Base-by-base conservation (phyloP, 2,797 vertebrate genomes). In the Taeniopygia guttata region DNA sequence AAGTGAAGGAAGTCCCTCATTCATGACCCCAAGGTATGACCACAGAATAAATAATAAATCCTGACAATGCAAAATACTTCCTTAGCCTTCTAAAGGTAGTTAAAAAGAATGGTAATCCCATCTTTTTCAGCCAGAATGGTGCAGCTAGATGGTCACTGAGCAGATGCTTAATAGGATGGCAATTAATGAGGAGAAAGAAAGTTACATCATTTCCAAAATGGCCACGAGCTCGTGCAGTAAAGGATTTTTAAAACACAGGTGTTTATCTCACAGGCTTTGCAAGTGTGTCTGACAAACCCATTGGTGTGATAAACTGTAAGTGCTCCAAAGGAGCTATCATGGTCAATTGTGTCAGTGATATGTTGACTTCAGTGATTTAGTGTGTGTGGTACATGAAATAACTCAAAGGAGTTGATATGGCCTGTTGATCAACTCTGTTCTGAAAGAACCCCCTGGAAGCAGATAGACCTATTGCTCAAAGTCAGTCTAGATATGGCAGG, bases 31-130 rank as follows among this genome's bases (percentile, higher is more conserved):
- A 67, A 32, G 66, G 56, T 76, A 48, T 72, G 40, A 82, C 87
- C 73, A 46, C 74, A 92, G 62, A 91, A 88, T 82, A 91, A 93
- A 92, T 67, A 93, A 87, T n/a, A 91, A 89, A 76, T 58, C 56
- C 67, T 63, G 56, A 77, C 66, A 86, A 49, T 1, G 15, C n/a
- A 69, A 78, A 91, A 55, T n/a, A 56, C 22, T 84, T 82, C 56
- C 42, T 90, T 76, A 54, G 77, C 67, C 34, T 27, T 90, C 27
- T 48, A 69, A 79, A 88, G 58, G 23, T 36, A 43, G n/a, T 56
- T 64, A 36, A 59, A 85, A 78, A 62, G 16, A 63, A 84, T 77
- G 26, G 15, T 21, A 49, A 36, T 52, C 18, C 7, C 48, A 63
- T 38, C 25, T 32, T 88, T 82, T 70, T 56, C 52, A 77, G 52